Evolutionary conservation across 2,888 invertebrate genomes (phyloP), one percentile per base, ranked within the genome.

Genomic region (Aproaerema taeniolella): DNA sequence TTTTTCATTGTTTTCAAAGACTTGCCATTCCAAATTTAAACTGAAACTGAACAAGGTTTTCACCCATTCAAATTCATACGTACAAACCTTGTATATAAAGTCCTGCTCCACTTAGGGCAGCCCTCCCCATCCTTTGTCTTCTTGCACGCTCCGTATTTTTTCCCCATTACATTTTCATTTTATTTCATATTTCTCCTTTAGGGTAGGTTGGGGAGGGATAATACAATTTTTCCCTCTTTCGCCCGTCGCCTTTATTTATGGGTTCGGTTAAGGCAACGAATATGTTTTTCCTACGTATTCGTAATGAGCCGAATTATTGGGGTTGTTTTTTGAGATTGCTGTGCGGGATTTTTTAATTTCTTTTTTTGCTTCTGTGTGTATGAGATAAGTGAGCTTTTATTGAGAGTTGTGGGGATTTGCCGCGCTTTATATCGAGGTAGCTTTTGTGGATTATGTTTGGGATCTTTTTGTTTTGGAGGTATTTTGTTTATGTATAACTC

Each of bases 131-230:
- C 79, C 78, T 85, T 83, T 83, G 86, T 86, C 86, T 86, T 86
- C 73, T 75, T 66, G 56, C 58, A 60, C 68, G 60, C 69, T 67
- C 67, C 68, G 81, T 85, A 86, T 86, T 86, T 86, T 85, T 86
- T 86, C 77, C 80, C 82, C 81, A 85, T 86, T 85, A 85, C 79
- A 77, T 85, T 86, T 86, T 82, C 86, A 86, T 85, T 86, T 86
- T 86, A 85, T 85, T 83, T 83, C 85, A 86, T 83, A 83, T 85
- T 85, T 76, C 83, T 81, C 85, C 80, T 79, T 75, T 64, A 55
- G 74, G 69, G 55, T 50, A 43, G 60, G 51, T 43, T 60, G 58
- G 57, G 63, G 52, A 53, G 66, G 76, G 72, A 77, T 83, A 82
- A 85, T 83, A 85, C 81, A 83, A 81, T 72, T 82, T 82, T 85